A percentile compares a stretch with the other conserved stretches of the same genome.
Conservation (phyloP, 1,140 invertebrate species). For the Cyclargus thomasi region DNA sequence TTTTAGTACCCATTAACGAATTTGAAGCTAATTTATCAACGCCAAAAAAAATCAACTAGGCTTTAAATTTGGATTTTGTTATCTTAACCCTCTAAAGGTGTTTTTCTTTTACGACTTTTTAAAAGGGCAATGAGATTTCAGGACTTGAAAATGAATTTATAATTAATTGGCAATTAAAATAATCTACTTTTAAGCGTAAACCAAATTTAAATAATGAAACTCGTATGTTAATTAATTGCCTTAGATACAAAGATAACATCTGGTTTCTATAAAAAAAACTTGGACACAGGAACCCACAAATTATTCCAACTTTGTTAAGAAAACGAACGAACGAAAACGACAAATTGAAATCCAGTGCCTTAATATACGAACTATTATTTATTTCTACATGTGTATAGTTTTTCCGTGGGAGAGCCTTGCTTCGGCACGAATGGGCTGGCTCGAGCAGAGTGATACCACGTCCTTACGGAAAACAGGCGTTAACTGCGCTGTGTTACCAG, state of each 20-base stretch:
- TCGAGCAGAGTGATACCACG: too few species aligned
- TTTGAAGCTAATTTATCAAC: not conserved
- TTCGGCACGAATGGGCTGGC: too few species aligned
- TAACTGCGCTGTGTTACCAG: too few species aligned
- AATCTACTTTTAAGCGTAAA: not conserved
- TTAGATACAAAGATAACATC: not conserved
- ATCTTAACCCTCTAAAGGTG: not conserved
- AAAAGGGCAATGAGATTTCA: constrained; percentile 2
- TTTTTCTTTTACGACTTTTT: not conserved
- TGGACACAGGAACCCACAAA: too few species aligned
- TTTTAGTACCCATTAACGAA: not conserved
- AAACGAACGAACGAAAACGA: too few species aligned
- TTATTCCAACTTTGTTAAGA: too few species aligned
- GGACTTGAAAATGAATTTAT: not conserved
- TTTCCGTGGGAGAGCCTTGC: too few species aligned
- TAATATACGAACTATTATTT: too few species aligned
- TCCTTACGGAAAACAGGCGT: too few species aligned
- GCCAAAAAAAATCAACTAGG: not conserved
- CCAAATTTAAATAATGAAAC: not conserved
- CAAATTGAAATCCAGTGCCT: too few species aligned
- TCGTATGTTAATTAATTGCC: not conserved
- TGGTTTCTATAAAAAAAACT: too few species aligned
- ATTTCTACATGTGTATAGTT: too few species aligned
- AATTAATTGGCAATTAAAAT: not conserved
- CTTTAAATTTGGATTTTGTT: not conserved